These are phyloP conservation scores for Tetranychus piercei DNA, from an alignment of 2,888 invertebrate species.

Conservation along the genomic window DNA sequence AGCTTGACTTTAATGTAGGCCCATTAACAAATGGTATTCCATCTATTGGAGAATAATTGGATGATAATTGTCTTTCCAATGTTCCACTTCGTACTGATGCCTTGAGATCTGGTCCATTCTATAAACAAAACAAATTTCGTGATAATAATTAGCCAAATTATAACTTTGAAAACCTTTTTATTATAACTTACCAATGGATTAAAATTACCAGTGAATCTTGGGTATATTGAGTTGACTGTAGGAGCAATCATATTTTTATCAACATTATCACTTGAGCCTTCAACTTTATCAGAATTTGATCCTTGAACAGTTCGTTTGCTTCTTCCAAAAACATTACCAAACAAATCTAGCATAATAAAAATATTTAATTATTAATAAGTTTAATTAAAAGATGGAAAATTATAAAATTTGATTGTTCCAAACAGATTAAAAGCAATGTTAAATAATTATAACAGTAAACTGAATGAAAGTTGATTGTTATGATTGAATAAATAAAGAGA, in stretches of 20 bases:
- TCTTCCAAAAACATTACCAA: background rate
- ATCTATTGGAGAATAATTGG: constrained; percentile 12
- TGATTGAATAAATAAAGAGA: too few species aligned
- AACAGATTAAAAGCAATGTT: background rate
- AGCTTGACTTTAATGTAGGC: background rate
- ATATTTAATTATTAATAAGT: background rate
- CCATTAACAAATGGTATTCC: constrained; percentile 8
- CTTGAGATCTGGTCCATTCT: too few species aligned
- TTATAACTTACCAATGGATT: background rate
- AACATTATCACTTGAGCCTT: background rate
- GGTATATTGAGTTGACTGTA: background rate
- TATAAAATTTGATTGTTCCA: background rate
- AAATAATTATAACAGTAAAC: too few species aligned
- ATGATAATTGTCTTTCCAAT: background rate
- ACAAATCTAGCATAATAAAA: background rate
- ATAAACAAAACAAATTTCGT: too few species aligned
- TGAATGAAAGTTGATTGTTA: too few species aligned
- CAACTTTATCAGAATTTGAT: background rate
- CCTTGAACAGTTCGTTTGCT: background rate
- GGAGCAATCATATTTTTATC: background rate
- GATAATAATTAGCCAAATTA: too few species aligned
- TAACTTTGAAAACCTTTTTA: background rate
- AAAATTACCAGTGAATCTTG: background rate
- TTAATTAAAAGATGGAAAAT: background rate
- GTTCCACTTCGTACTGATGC: background rate